Conservation (phyloP, 2,113 vertebrate genomes). For the Rhipidura dahli region DNA sequence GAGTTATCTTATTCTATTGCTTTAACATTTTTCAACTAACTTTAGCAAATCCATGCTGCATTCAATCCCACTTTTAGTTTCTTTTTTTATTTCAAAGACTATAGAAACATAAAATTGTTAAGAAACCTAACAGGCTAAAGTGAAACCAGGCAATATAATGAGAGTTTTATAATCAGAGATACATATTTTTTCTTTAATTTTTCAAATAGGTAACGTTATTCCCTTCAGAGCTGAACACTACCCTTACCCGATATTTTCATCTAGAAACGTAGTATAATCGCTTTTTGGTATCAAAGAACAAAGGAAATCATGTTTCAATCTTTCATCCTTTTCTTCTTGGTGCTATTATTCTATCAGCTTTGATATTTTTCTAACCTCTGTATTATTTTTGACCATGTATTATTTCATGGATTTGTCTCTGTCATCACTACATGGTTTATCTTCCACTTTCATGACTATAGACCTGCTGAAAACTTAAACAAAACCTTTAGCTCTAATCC, state of each 20-base stretch:
- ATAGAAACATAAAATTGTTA: not conserved
- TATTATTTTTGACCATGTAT: not conserved
- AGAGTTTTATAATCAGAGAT: not conserved
- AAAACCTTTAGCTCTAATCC: not conserved
- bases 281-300: not conserved
- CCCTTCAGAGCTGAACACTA: not conserved
- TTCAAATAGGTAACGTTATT: not conserved
- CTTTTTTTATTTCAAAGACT: not conserved
- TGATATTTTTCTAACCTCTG: not conserved
- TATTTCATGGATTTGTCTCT: not conserved
- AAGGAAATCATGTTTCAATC: not conserved
- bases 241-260: not conserved
- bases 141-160: not conserved
- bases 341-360: not conserved
- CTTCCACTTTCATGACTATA: not conserved
- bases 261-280: not conserved
- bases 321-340: not conserved
- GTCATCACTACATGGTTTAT: not conserved
- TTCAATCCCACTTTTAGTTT: not conserved
- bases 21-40: not conserved
- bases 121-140: not conserved
- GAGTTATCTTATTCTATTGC: not conserved
- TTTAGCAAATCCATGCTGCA: not conserved
- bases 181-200: not conserved
- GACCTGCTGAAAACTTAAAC: not conserved